These are phyloP conservation scores for Drosophila kohkoa DNA, from an alignment of 1,140 invertebrate genomes.

Conservation along the genomic window DNA sequence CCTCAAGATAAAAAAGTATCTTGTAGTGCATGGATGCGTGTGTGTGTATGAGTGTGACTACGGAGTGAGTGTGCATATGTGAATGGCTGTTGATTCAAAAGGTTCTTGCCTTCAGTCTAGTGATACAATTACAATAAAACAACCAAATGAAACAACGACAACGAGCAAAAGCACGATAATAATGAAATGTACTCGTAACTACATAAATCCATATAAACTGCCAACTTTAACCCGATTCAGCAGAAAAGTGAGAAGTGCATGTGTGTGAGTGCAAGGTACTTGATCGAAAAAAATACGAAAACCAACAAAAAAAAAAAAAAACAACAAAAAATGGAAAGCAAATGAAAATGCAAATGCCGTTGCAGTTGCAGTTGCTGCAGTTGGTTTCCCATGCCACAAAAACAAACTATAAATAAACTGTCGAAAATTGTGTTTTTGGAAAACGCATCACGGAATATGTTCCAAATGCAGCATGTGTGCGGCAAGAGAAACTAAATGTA, in stretches of 20 bases:
- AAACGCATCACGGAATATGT: slow-evolving; percentile 26
- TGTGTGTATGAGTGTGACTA: not conserved
- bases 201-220: slow-evolving; percentile 28
- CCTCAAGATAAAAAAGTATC: slow-evolving; percentile 72
- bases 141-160: slow-evolving; percentile 40
- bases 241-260: slow-evolving; percentile 54
- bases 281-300: not conserved
- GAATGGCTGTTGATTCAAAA: slow-evolving; percentile 63
- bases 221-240: slow-evolving; percentile 53
- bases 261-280: slow-evolving; percentile 35
- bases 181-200: slow-evolving; percentile 39
- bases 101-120: slow-evolving; percentile 75
- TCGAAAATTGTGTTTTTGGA: slow-evolving; percentile 29
- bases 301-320: slow-evolving; percentile 1
- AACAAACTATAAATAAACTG: slow-evolving; percentile 45
- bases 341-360: slow-evolving; percentile 34
- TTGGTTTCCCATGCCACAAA: slow-evolving; percentile 10
- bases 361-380: slow-evolving; percentile 5
- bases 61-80: slow-evolving; percentile 8
- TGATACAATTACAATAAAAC: slow-evolving; percentile 75
- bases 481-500: slow-evolving; percentile 35
- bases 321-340: slow-evolving; percentile 36
- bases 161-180: slow-evolving; percentile 29
- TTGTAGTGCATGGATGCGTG: slow-evolving; percentile 33
- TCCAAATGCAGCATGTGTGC: slow-evolving; percentile 48